Evolutionary conservation across 2,797 vertebrate species (phyloP).

Genomic region (Tokudaia muenninki): DNA sequence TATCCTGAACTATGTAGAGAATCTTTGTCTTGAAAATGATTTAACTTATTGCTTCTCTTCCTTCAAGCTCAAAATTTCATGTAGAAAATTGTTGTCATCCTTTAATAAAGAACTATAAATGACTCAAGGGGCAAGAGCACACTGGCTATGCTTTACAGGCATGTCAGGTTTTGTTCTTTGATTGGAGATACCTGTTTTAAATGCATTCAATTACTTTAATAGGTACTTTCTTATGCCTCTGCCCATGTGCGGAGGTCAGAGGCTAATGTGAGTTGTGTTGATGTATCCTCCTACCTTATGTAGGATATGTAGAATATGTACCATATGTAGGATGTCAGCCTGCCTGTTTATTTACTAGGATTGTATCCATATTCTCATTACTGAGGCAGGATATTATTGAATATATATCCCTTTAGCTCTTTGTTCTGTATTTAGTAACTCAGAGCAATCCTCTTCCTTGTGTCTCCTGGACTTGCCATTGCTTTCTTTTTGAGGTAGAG

Average conservation of each 20-base stretch:
- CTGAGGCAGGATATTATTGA: background rate
- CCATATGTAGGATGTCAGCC: background rate
- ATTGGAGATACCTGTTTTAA: background rate
- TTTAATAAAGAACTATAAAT: background rate
- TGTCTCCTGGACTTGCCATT: background rate
- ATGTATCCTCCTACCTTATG: background rate
- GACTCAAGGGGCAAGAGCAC: background rate
- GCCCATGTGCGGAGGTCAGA: background rate
- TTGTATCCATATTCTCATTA: background rate
- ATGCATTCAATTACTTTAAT: background rate
- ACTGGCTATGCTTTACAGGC: background rate
- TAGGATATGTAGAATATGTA: background rate
- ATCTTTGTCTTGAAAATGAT: background rate
- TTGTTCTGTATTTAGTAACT: background rate
- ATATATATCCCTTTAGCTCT: background rate
- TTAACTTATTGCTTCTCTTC: background rate
- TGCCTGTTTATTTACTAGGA: background rate
- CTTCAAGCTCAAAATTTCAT: background rate
- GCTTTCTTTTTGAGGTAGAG: background rate
- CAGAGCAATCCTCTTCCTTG: background rate
- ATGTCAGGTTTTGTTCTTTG: background rate
- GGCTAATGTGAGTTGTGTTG: background rate
- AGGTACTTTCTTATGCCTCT: too few species aligned
- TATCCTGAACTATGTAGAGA: background rate
- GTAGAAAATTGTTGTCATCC: background rate